Percentiles rank a stretch among this genome's conserved stretches.
These are phyloP conservation scores for Erpobdella octoculata DNA, from an alignment of 2,888 invertebrate genomes.

Conservation along the genomic window DNA sequence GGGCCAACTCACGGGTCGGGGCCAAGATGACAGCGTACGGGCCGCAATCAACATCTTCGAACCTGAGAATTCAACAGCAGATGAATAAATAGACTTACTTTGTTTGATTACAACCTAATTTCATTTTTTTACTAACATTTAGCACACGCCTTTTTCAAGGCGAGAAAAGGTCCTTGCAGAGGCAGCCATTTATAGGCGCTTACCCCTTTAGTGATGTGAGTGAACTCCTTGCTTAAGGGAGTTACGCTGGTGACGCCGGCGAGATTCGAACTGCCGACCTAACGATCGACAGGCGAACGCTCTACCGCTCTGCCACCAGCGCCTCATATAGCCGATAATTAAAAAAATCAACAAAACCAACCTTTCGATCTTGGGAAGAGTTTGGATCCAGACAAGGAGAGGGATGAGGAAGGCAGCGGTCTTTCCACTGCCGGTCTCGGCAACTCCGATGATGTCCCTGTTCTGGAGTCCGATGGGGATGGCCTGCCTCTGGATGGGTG, in stretches of 20 bases:
- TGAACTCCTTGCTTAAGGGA: too few species aligned
- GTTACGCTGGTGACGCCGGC: too few species aligned
- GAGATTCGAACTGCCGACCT: too few species aligned
- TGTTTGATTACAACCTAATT: neutral
- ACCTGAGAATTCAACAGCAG: constrained; percentile 37
- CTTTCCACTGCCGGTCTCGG: constrained; percentile 98
- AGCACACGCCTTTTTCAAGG: too few species aligned
- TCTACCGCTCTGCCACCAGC: too few species aligned
- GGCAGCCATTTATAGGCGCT: too few species aligned
- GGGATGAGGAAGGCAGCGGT: constrained; percentile 96
- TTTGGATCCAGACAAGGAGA: constrained; percentile 91
- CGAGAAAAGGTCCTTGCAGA: too few species aligned
- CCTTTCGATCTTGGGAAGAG: constrained; percentile 86
- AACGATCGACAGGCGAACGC: too few species aligned
- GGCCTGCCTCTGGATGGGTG: constrained; percentile 96
- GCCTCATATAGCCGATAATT: neutral
- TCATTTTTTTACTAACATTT: too few species aligned
- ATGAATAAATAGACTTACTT: neutral
- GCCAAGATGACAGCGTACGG: constrained; percentile 98
- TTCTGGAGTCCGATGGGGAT: constrained; percentile 83
- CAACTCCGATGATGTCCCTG: constrained; percentile 89
- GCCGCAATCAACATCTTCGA: constrained; percentile 61
- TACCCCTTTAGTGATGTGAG: too few species aligned
- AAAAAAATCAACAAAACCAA: constrained; percentile 38
- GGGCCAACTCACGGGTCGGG: constrained; percentile 96